A percentile compares a stretch with the other conserved stretches of the same genome.
These are phyloP conservation scores for Felis catus DNA, from an alignment of 2,113 vertebrate species.

Conservation along the genomic window F.catus_Fca126_mat1.0 CM031416.1:91176001-91176500, in stretches of 20 bases:
- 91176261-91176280: background rate
- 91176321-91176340: background rate
- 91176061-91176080: background rate
- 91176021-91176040: background rate
- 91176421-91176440: background rate
- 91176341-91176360: background rate
- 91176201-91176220: background rate
- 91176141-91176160: background rate
- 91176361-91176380: slow-evolving; percentile 46
- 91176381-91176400: slow-evolving; percentile 1
- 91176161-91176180: background rate
- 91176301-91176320: slow-evolving; percentile 25
- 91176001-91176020: background rate
- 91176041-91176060: slow-evolving; percentile 51
- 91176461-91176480: slow-evolving; percentile 20
- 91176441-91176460: slow-evolving; percentile 10
- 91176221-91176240: background rate
- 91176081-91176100: slow-evolving; percentile 29
- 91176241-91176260: background rate
- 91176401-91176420: slow-evolving; percentile 32
- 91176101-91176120: slow-evolving; percentile 33
- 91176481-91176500: background rate
- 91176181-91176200: background rate
- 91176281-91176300: background rate
- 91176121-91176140: slow-evolving; percentile 8